Base-by-base conservation (phyloP, 2,888 invertebrate genomes). In the Ellobium chinense region DNA sequence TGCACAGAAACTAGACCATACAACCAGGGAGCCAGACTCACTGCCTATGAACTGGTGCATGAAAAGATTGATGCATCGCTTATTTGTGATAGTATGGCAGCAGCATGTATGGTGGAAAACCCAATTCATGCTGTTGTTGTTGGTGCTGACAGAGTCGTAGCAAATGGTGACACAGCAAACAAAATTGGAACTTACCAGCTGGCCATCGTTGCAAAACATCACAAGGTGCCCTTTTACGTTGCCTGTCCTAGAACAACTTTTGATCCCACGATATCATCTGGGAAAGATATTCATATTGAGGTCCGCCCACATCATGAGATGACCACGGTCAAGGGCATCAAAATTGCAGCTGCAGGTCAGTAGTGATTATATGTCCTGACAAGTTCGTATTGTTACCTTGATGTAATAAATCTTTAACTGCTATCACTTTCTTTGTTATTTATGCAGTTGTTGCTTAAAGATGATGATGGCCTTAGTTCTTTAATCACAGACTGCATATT, bases 1-100 rank as follows among this genome's bases (percentile, higher is more conserved):
- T 99, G 97, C 92, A 98, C 99, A 2, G 99, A 99, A 94, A 99
- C 99, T 0, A 95, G 99, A 84, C 99, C 99, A 0, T 99, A 99
- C 93, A 98, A 98, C 93, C 99, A 99, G 93, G 93, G 93, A 12
- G 89, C 98, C 0, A 95, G 99, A 82, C 94, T 99, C 63, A 99
- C 99, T 0, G 98, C 99, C 0, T 99, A 97, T 89, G 99, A 99
- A 94, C 93, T 99, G 87, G 96, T 97, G 2, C 96, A 97, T 88
- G 93, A 93, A 58, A 89, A 91, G 60, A 97, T 99, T 87, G 98
- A 98, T 3, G 95, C 97, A 36, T 98, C 97, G 0, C 94, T 99
- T 75, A 96, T 99, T 83, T 97, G 98, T 89, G 99, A 99, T 93
- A 97, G 96, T 92, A 98, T 98, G 96, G 99, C 97, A 1, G 97